Base-by-base conservation (phyloP, 2,113 vertebrate species). In the Stegostoma tigrinum region DNA sequence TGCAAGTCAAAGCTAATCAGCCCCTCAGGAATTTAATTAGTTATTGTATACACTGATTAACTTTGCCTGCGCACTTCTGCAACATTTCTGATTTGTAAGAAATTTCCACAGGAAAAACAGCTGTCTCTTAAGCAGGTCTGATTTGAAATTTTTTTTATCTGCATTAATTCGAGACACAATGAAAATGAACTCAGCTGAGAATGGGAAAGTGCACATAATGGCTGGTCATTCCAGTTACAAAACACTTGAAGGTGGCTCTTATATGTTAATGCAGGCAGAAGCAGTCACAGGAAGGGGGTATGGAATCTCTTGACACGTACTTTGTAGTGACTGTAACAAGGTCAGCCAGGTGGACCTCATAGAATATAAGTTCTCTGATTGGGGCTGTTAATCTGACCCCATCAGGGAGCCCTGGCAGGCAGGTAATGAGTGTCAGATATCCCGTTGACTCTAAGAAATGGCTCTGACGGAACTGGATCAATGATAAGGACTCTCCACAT, bases 1-100 rank as follows among this genome's bases (percentile, higher is more conserved):
- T 93, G 89, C 89, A 93, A 93, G 89, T 93, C 61, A 93, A 93
- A 93, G 66, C 34, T n/a, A 93, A 93, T 93, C 89, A 93, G 61
- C 34, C 89, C 64, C 89, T 66, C 23, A 17, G 89, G n/a, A 93
- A 93, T 93, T 66, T 93, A 93, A 93, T 93, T 93, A 93, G 89
- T 93, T 66, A 66, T 17, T 93, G 89, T 21, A 23, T 93, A 93
- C 55, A 21, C 5, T 66, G 19, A 23, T 21, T 93, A 93, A 93
- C 64, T 90, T 64, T 93, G 34, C 30, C 61, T 66, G 1, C 38
- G 55, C 61, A 38, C 55, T 42, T 5, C 61, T 66, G 61, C 17
- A 93, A 93, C 55, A 38, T 0, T 38, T n/a, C 2, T 93, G 61
- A 93, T 93, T 93, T 93, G 61, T 38, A 64, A 66, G 89, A 66